These are phyloP conservation scores for Alviniconcha strummeri DNA, from an alignment of 2,888 invertebrate species.

Conservation along the genomic window DNA sequence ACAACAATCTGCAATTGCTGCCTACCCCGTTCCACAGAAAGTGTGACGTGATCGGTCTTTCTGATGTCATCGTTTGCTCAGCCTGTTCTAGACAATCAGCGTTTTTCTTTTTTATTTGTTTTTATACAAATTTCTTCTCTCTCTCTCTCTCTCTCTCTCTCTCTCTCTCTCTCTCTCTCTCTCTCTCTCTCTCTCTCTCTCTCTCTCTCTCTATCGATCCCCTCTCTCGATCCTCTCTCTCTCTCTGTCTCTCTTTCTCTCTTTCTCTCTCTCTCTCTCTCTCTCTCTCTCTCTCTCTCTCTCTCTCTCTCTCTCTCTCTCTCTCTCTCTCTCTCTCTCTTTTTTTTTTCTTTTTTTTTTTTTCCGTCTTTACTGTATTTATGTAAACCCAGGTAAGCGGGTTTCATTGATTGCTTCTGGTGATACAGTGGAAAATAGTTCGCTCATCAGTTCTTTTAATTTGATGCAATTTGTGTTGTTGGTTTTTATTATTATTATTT, in stretches of 20 bases:
- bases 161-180: too few relatives aligned
- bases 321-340: conserved; percentile 1
- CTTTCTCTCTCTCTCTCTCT: neutral
- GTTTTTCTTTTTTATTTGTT: neutral
- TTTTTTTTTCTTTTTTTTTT: too few relatives aligned
- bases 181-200: too few relatives aligned
- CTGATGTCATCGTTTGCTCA: too few relatives aligned
- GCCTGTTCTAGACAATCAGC: too few relatives aligned
- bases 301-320: conserved; percentile 5
- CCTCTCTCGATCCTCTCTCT: neutral
- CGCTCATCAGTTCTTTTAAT: neutral
- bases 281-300: neutral
- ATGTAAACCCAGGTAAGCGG: neutral
- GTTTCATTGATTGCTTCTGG: neutral
- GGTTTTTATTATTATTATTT: neutral
- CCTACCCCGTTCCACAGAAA: too few relatives aligned
- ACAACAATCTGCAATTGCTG: too few relatives aligned
- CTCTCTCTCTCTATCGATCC: neutral
- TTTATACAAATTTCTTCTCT: neutral
- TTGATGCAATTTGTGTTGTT: neutral
- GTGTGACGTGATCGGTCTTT: too few relatives aligned
- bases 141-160: too few relatives aligned
- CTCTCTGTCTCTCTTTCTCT: neutral
- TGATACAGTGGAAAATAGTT: too few relatives aligned
- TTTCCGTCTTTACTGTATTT: too few relatives aligned